Conservation (phyloP, 2,888 invertebrate species). For the Cistogaster globosa region DNA sequence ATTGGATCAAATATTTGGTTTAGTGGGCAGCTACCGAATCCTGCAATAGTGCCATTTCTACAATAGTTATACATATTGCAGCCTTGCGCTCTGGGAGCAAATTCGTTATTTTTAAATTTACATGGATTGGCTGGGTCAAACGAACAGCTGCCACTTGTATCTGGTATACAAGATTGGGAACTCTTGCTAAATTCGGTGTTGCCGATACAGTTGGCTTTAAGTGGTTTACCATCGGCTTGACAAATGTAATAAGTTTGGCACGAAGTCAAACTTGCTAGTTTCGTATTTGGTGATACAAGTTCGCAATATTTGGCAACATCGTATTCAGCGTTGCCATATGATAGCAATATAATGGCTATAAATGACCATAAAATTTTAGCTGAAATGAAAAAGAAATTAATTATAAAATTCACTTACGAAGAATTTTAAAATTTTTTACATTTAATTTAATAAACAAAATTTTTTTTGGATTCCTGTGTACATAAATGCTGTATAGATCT, state of each 20-base stretch:
- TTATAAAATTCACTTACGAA: too few relatives aligned
- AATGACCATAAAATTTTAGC: constrained; percentile 60
- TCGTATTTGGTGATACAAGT: constrained; percentile 64
- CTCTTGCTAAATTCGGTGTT: constrained; percentile 69
- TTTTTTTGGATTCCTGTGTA: too few relatives aligned
- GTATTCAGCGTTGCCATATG: constrained; percentile 64
- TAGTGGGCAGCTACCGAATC: constrained; percentile 61
- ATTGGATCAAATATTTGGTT: constrained; percentile 62
- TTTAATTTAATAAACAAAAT: too few relatives aligned
- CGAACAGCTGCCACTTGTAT: constrained; percentile 63
- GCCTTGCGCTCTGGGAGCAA: constrained; percentile 57
- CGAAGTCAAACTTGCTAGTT: constrained; percentile 68
- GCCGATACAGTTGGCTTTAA: not conserved
- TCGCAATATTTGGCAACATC: constrained; percentile 70
- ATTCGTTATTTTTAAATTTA: constrained; percentile 24
- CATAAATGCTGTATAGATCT: too few relatives aligned
- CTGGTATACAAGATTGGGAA: constrained; percentile 64
- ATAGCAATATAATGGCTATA: constrained; percentile 56
- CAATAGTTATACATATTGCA: constrained; percentile 74
- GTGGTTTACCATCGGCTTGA: not conserved
- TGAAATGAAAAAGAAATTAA: constrained; percentile 28
- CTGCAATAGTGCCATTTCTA: constrained; percentile 34
- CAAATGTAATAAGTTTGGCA: constrained; percentile 73
- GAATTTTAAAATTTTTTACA: too few relatives aligned
- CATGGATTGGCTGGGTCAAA: constrained; percentile 67